These are phyloP conservation scores for Ophion ellenae DNA, from an alignment of 2,888 invertebrate genomes.

Conservation along the genomic window DNA sequence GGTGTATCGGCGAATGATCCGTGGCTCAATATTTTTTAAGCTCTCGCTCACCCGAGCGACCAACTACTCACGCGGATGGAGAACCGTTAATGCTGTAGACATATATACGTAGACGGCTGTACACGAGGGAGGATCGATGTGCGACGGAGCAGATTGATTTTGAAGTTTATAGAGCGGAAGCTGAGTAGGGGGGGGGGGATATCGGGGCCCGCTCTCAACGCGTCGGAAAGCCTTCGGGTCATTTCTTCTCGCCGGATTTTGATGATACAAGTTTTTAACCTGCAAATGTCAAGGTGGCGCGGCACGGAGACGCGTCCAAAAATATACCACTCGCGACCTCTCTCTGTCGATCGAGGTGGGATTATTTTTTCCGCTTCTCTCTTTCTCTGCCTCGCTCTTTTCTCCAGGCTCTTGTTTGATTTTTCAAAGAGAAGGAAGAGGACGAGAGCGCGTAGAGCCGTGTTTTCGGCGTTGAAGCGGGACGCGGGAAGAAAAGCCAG, in stretches of 20 bases:
- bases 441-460: background rate
- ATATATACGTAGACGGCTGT: constrained; percentile 29
- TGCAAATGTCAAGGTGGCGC: constrained; percentile 20
- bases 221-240: constrained; percentile 52
- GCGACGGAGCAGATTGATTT: constrained; percentile 82
- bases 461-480: constrained; percentile 50
- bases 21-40: constrained; percentile 80
- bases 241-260: constrained; percentile 11
- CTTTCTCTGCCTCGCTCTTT: background rate
- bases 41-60: constrained; percentile 39
- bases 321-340: background rate
- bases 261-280: no score
- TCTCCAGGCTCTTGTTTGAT: constrained; percentile 20
- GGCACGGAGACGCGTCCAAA: background rate
- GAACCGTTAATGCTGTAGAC: background rate
- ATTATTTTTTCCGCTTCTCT: constrained; percentile 27
- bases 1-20: constrained; percentile 33
- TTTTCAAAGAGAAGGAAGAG: constrained; percentile 13
- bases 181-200: constrained; percentile 61
- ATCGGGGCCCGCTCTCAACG: constrained; percentile 40
- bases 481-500: constrained; percentile 52
- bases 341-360: background rate
- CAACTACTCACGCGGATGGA: constrained; percentile 11
- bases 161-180: constrained; percentile 83
- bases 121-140: constrained; percentile 72